Base-by-base conservation (phyloP, 2,113 vertebrate genomes). In the Lasiurus cinereus region DNA sequence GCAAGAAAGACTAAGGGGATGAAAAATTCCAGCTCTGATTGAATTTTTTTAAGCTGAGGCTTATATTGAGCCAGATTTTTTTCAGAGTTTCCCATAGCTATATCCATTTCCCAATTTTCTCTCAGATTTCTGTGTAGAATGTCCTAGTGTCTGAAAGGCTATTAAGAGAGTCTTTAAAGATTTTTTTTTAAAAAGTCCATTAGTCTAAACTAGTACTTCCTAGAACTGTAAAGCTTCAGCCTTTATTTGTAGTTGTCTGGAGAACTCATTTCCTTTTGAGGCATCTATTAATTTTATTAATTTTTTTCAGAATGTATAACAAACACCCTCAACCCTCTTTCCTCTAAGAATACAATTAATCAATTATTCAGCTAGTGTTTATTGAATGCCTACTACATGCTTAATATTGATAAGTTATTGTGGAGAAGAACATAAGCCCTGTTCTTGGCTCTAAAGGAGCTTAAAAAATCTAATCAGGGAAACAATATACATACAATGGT, bases 71-170 rank as follows among this genome's bases (percentile, higher is more conserved):
- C 12, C 48, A 88, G 50, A 22, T 82, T 22, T 72, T 83, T 94
- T 88, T 83, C 48, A 84, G 50, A 50, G 16, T 90, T 90, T 22
- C 22, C 33, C 31, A 83, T 33, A 80, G 56, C 86, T 93, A 19
- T 83, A 77, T 90, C 19, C 54, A 59, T 85, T 94, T 93, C 14
- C 67, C 52, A 93, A 16, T 77, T 87, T 78, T 78, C 33, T 83
- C 88, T 56, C 33, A 69, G 31, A 80, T 18, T 90, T 96, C 79
- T 94, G 56, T 33, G 78, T 84, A 87, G 39, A 93, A 72, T 72
- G 10, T 46, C n/a, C 31, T 80, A 59, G 29, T 73, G 78, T 91
- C 77, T 95, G 36, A 82, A 94, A 84, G 2, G n/a, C 54, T 76
- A 1, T 22, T 94, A 15, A 15, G 50, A 67, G 43, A 94, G 31